These are phyloP conservation scores for Polypedilum pembai DNA, from an alignment of 1,140 invertebrate species.

Conservation along the genomic window DNA sequence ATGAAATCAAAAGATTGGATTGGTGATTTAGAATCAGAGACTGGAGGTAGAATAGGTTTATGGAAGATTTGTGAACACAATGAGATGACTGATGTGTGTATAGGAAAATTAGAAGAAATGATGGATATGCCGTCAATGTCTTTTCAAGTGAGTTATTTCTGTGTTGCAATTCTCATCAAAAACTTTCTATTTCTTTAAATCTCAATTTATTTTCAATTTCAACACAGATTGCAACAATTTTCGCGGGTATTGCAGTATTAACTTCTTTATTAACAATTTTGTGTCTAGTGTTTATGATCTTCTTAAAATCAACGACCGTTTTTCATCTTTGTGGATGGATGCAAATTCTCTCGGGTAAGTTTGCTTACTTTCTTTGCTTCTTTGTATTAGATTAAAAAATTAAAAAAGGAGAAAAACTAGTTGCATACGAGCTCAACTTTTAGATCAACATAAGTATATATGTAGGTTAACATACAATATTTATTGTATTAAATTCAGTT, in stretches of 20 bases:
- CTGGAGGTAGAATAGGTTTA: conserved; percentile 85
- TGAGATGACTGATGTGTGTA: conserved; percentile 65
- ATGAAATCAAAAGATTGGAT: conserved; percentile 64
- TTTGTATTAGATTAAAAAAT: not conserved
- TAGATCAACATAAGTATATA: not conserved
- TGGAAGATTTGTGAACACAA: conserved; percentile 76
- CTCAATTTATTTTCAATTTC: conserved; percentile 38
- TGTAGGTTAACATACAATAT: not conserved
- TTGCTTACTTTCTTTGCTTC: conserved; percentile 26
- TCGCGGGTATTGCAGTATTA: conserved; percentile 78
- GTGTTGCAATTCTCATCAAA: not conserved
- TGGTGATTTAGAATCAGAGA: conserved; percentile 71
- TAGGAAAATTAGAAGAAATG: conserved; percentile 76
- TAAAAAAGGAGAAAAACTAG: not conserved
- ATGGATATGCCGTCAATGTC: conserved; percentile 70
- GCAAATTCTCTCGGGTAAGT: conserved; percentile 85
- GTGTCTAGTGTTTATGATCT: conserved; percentile 87
- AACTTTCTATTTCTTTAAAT: not conserved
- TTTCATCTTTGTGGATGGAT: conserved; percentile 90
- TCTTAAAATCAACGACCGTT: conserved; percentile 87
- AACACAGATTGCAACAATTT: conserved; percentile 67
- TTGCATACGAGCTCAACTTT: not conserved
- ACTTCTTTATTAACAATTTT: conserved; percentile 78
- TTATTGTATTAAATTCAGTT: not conserved
- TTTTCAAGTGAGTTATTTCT: conserved; percentile 48